These are phyloP conservation scores for Lanistes nyassanus DNA, from an alignment of 1,140 invertebrate genomes.

Conservation along the genomic window DNA sequence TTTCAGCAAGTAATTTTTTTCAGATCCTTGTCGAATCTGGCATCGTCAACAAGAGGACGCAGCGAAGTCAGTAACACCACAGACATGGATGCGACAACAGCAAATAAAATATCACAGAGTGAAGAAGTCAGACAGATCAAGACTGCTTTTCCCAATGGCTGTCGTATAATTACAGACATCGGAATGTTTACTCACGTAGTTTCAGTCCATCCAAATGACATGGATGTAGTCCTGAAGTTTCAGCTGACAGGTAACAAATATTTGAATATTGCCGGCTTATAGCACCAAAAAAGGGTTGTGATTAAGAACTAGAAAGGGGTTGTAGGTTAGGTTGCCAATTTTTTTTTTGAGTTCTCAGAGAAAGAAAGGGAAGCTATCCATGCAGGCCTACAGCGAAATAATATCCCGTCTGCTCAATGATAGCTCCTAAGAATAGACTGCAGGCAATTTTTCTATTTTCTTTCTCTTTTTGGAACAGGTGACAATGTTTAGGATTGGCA, in stretches of 20 bases:
- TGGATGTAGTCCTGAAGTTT: constrained; percentile 60
- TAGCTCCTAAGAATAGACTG: too few relatives aligned
- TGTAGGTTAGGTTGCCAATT: too few relatives aligned
- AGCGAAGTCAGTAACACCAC: not conserved
- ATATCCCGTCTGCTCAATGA: too few relatives aligned
- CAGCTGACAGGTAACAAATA: constrained; percentile 55
- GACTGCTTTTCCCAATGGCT: constrained; percentile 45
- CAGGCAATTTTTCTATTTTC: not conserved
- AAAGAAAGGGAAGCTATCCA: too few relatives aligned
- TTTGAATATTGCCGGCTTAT: too few relatives aligned
- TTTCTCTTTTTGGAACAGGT: not conserved
- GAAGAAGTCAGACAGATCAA: constrained; percentile 29
- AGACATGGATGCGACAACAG: constrained; percentile 8
- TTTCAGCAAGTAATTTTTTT: not conserved
- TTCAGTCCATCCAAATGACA: constrained; percentile 52
- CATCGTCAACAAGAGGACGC: not conserved
- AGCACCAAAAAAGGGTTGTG: too few relatives aligned
- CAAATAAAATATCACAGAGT: constrained; percentile 3
- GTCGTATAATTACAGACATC: constrained; percentile 50
- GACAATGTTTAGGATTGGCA: too few relatives aligned
- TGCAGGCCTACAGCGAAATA: too few relatives aligned
- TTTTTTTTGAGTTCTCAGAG: too few relatives aligned
- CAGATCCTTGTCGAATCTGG: not conserved
- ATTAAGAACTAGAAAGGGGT: too few relatives aligned
- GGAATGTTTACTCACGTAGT: constrained; percentile 53